Evolutionary conservation across 2,113 vertebrate genomes (phyloP).

Genomic region (Ahaetulla prasina): DNA sequence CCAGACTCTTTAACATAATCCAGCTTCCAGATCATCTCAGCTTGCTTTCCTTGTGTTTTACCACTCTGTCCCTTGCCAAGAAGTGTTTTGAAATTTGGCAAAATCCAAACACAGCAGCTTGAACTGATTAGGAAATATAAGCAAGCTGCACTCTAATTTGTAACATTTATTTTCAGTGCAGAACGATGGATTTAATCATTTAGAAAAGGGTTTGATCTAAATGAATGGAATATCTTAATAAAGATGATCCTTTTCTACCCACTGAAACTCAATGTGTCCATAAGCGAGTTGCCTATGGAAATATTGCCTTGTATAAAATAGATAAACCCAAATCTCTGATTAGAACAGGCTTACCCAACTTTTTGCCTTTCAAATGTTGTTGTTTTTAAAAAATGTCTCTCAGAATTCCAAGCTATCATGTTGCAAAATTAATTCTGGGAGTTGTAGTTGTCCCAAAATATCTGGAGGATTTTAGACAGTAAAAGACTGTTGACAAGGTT

Average conservation of each 20-base stretch:
- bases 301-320: background rate
- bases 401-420: background rate
- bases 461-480: background rate
- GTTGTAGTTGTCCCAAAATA: background rate
- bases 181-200: background rate
- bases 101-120: conserved; percentile 7
- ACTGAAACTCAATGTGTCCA: background rate
- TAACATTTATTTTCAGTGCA: conserved; percentile 1
- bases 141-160: background rate
- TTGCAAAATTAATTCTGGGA: background rate
- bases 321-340: background rate
- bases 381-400: background rate
- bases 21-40: background rate
- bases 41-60: background rate
- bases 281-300: background rate
- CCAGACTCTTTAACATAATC: conserved; percentile 5
- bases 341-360: background rate
- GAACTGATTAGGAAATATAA: conserved; percentile 13
- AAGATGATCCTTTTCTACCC: background rate
- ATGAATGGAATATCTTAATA: background rate
- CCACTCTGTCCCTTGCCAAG: background rate
- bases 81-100: conserved; percentile 6
- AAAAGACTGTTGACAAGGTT: background rate
- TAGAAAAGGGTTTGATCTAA: background rate
- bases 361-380: background rate